Evolutionary conservation across 2,113 vertebrate species (phyloP), one percentile per base, ranked within the genome.

Genomic region (Leucosticte australis): DNA sequence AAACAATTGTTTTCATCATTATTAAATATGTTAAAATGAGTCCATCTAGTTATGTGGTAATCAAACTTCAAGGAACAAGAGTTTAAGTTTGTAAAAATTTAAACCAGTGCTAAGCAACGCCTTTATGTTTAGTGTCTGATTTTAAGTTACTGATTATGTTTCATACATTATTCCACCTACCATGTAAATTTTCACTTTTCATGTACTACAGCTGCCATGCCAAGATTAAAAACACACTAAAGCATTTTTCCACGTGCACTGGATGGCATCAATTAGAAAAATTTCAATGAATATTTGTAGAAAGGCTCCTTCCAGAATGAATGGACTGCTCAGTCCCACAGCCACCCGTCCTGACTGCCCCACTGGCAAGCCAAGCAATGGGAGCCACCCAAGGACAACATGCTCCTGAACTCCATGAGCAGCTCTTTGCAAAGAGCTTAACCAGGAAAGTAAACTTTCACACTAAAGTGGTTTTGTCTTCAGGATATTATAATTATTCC

Each of bases 401-500:
- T 49, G 69, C 22, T 67, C 37, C 69, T 5, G 7, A 82, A 15
- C 70, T 71, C 93, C 35, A 5, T 2, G 16, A 80, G 31, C 83
- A 76, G 64, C 31, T n/a, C 62, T 82, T 70, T 79, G 46, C 33
- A 33, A 95, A 77, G 68, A 91, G 26, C 87, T 93, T 70, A 63
- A 62, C 74, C 27, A n/a, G 71, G 62, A 87, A 69, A 73, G 68
- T 65, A 53, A 96, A 92, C 84, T 80, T 89, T 65, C 69, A 33
- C 60, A 31, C 71, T 20, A 60, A 60, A 41, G 41, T 41, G 39
- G 15, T 46, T 92, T 90, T 5, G 3, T 83, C 93, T 94, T 73
- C 5, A 8, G 46, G 41, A 83, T 89, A 74, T 69, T 96, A 44
- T 73, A 93, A 95, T 96, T 87, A 95, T 71, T 95, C 94, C 42